These are phyloP conservation scores for Stegostoma tigrinum DNA, from an alignment of 2,113 vertebrate genomes.

Conservation along the genomic window DNA sequence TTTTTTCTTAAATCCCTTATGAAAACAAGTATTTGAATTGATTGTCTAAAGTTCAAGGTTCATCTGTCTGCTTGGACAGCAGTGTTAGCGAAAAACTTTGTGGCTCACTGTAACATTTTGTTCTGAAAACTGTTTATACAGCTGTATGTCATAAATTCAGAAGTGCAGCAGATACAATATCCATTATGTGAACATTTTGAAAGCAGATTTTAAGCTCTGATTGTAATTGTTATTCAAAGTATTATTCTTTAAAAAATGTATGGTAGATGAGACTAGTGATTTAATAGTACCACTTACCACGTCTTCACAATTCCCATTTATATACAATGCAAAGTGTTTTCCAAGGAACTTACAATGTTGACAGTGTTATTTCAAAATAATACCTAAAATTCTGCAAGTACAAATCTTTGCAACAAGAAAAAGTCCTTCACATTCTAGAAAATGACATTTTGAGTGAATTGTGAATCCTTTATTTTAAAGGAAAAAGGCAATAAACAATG, in stretches of 20 bases:
- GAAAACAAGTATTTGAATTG: too few relatives aligned
- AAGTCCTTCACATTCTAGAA: background rate
- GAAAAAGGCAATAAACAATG: background rate
- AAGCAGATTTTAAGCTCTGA: background rate
- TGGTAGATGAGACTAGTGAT: background rate
- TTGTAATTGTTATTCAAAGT: background rate
- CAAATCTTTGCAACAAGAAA: background rate
- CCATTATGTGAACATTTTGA: background rate
- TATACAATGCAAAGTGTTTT: background rate
- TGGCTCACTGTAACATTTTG: background rate
- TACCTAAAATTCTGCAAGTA: too few relatives aligned
- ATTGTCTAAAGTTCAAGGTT: too few relatives aligned
- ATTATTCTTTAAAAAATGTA: background rate
- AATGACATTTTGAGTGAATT: background rate
- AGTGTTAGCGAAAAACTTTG: too few relatives aligned
- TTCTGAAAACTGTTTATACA: background rate
- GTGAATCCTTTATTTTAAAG: background rate
- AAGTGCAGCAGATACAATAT: background rate
- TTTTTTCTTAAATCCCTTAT: too few relatives aligned
- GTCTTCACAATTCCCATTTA: too few relatives aligned
- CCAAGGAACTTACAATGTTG: background rate
- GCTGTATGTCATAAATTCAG: background rate
- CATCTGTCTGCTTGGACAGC: background rate
- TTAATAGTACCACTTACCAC: background rate
- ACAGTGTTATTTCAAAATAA: background rate